Percentiles rank a stretch among this genome's conserved stretches.
These are phyloP conservation scores for Chlorocebus sabaeus DNA, from an alignment of 2,113 vertebrate genomes.

Conservation along the genomic window DNA sequence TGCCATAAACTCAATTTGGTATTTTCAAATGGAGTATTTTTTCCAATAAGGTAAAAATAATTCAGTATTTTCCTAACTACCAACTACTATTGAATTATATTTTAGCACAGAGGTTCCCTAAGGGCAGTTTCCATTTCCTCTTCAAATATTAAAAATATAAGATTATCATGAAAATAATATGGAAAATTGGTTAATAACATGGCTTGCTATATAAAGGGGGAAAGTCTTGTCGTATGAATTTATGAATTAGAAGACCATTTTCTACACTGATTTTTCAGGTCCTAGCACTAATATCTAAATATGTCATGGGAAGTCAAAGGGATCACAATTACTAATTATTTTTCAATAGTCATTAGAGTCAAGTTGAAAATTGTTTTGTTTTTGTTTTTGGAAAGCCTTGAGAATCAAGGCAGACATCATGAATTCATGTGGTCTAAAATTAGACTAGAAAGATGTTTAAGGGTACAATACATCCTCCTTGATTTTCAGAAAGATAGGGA, in stretches of 20 bases:
- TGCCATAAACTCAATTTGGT: background rate
- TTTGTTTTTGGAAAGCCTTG: background rate
- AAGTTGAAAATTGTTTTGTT: background rate
- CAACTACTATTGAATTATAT: background rate
- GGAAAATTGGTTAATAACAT: background rate
- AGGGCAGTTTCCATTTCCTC: background rate
- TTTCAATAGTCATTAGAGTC: background rate
- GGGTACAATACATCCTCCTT: background rate
- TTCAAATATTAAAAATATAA: background rate
- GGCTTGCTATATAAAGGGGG: background rate
- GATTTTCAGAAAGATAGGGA: background rate
- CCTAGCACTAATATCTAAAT: background rate
- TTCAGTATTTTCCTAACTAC: background rate
- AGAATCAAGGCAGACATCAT: background rate
- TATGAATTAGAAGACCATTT: background rate
- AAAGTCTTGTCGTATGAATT: background rate
- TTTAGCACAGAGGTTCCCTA: background rate
- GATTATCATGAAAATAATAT: background rate
- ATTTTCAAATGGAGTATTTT: background rate
- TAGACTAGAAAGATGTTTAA: background rate
- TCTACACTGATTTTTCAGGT: background rate
- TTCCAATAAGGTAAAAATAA: background rate
- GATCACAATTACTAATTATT: background rate
- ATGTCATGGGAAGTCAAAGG: background rate
- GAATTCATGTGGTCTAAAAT: background rate